These are phyloP conservation scores for Andrena hattorfiana DNA, from an alignment of 2,888 invertebrate genomes.

Conservation along the genomic window DNA sequence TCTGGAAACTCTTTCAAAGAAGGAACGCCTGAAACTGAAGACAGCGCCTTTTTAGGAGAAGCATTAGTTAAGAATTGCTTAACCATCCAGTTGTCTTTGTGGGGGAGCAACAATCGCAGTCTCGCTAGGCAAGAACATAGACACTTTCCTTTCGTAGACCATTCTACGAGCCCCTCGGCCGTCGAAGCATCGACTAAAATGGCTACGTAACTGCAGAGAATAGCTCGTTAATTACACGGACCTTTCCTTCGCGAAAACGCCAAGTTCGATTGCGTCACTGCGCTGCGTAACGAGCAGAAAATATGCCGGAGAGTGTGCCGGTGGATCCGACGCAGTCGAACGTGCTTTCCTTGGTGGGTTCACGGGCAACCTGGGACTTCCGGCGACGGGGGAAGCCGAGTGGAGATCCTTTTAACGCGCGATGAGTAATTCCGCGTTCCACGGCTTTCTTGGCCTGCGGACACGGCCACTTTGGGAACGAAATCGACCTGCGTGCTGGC, in stretches of 20 bases:
- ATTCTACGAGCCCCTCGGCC: neutral
- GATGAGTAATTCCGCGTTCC: constrained; percentile 62
- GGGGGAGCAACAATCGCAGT: no score
- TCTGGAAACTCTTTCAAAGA: neutral
- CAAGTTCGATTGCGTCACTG: constrained; percentile 24
- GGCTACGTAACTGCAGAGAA: neutral
- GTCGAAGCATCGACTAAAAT: constrained; percentile 3
- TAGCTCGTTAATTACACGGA: constrained; percentile 15
- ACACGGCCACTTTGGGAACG: neutral
- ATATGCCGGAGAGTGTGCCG: neutral
- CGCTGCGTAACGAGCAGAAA: constrained; percentile 12
- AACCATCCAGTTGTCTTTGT: no score
- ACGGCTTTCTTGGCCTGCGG: constrained; percentile 18
- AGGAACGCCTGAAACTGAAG: neutral
- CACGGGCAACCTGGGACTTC: constrained; percentile 64
- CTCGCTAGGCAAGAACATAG: neutral
- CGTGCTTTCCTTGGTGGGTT: constrained; percentile 28
- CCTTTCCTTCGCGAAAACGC: constrained; percentile 6
- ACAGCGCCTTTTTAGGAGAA: no score
- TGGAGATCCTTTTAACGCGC: constrained; percentile 69
- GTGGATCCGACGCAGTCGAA: constrained; percentile 39
- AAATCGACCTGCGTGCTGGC: neutral
- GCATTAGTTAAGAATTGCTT: no score
- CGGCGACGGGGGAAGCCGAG: constrained; percentile 66
- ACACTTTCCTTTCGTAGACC: neutral